Conservation (phyloP, 2,797 vertebrate genomes). For the Heliangelus exortis region DNA sequence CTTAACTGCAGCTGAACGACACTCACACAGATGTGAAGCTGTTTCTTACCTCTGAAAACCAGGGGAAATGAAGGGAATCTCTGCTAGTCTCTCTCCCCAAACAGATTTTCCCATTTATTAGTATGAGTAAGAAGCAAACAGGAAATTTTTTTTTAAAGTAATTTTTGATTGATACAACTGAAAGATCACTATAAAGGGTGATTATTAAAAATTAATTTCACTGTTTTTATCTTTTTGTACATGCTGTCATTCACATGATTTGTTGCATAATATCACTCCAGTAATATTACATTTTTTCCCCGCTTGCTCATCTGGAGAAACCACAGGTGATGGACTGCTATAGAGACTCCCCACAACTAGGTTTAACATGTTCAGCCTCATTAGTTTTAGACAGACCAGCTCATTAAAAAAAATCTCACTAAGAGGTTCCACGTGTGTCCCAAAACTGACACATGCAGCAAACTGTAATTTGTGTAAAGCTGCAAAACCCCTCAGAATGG, state of each 20-base stretch:
- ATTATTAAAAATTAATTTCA: constrained; percentile 19
- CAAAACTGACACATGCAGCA: not conserved
- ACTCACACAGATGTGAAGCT: not conserved
- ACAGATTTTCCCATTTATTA: not conserved
- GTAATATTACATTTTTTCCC: not conserved
- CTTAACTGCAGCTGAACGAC: not conserved
- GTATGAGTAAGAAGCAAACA: not conserved
- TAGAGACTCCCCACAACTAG: not conserved
- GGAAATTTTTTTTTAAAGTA: constrained; percentile 7
- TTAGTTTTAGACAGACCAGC: not conserved
- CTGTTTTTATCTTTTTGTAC: not conserved
- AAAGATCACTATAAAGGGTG: not conserved
- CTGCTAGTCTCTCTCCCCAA: not conserved
- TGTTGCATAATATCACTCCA: not conserved
- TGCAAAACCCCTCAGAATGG: not conserved
- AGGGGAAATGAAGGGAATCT: not conserved
- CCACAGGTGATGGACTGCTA: not conserved
- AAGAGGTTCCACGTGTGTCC: not conserved
- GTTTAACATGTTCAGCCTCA: not conserved
- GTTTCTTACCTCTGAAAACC: constrained; percentile 14
- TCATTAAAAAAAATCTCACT: not conserved
- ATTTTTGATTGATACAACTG: not conserved
- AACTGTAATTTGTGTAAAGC: not conserved
- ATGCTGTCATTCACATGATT: not conserved
- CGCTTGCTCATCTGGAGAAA: not conserved